Base-by-base conservation (phyloP, 2,797 vertebrate genomes). In the Selene dorsalis region DNA sequence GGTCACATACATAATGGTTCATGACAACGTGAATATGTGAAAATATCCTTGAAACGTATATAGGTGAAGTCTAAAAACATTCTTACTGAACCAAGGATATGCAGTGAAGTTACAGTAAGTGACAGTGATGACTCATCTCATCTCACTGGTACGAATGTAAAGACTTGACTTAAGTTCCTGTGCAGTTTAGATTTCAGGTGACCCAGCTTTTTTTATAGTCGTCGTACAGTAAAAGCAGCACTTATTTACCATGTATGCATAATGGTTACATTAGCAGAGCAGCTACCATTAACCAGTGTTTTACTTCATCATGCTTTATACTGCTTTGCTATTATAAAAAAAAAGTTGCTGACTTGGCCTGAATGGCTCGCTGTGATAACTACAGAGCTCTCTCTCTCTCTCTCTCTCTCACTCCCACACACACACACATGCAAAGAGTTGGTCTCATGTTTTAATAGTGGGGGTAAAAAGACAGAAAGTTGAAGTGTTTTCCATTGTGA, bases 401-500 rank as follows among this genome's bases (percentile, higher is more conserved):
- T 32, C 53, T 43, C 30, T 12, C 41, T 30, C 13, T n/a, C n/a
- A n/a, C n/a, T 32, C 35, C n/a, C 30, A 12, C 17, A 62, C 17
- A 22, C 41, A n/a, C 55, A 38, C 55, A 41, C 17, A 18, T 41
- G 20, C 4, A 13, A 2, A 17, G 18, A 72, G 56, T 52, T 64
- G 32, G 26, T 73, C 56, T 58, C 4, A 0, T 28, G 38, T 82
- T 81, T 80, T 84, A 80, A 83, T 80, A 56, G 24, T 68, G n/a
- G 57, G 80, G 38, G 18, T 57, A 38, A 39, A 69, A 41, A 16
- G 13, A 66, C 47, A 17, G 55, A 63, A 64, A 75, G 65, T 69
- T 82, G 60, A 82, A 56, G 75, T 58, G 60, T 84, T 84, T 88
- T 84, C 69, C 75, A 77, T 43, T 69, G 24, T 69, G 18, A 71